phyloP scores from a whole-genome alignment of 2,797 vertebrate genomes.

The Aulostomus chinensis region DNA sequence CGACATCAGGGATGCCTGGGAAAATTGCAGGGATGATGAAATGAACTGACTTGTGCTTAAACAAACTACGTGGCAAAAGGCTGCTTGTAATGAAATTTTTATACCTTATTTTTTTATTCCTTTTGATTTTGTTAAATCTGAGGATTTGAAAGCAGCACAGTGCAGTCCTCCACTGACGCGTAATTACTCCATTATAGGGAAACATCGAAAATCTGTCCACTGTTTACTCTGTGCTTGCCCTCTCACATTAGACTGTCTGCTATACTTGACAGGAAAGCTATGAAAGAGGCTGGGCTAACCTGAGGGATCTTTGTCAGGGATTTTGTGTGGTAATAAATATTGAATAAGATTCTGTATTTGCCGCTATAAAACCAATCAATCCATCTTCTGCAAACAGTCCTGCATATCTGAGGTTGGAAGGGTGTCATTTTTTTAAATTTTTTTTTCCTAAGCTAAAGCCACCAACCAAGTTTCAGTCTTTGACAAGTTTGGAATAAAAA shows the following conservation, averaged over 20 bases:
- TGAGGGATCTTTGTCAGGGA: too few species aligned
- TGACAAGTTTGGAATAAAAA: too few species aligned
- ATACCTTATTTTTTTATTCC: slow-evolving; percentile 56
- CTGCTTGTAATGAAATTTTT: slow-evolving; percentile 48
- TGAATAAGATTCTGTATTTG: slow-evolving; percentile 40
- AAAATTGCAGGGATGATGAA: too few species aligned
- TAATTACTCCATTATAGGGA: slow-evolving; percentile 60
- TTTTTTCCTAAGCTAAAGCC: too few species aligned
- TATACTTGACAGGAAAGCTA: slow-evolving; percentile 60
- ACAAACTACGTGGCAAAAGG: slow-evolving; percentile 24
- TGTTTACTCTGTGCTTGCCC: slow-evolving; percentile 55
- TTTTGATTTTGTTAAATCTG: slow-evolving; percentile 45
- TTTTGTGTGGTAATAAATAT: too few species aligned
- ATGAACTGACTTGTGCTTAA: too few species aligned
- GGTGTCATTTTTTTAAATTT: too few species aligned
- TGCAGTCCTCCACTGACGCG: slow-evolving; percentile 23
- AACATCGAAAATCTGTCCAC: slow-evolving; percentile 45
- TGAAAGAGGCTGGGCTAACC: slow-evolving; percentile 36
- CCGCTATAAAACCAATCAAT: slow-evolving; percentile 47
- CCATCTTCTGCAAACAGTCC: too few species aligned
- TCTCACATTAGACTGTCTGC: slow-evolving; percentile 45
- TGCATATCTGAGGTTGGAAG: too few species aligned
- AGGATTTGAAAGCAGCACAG: slow-evolving; percentile 21
- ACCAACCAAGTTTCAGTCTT: too few species aligned
- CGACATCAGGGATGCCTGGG: too few species aligned